Evolutionary conservation across 2,113 vertebrate genomes (phyloP), one percentile per base, ranked within the genome.

Genomic region (Oncorhynchus mykiss): DNA sequence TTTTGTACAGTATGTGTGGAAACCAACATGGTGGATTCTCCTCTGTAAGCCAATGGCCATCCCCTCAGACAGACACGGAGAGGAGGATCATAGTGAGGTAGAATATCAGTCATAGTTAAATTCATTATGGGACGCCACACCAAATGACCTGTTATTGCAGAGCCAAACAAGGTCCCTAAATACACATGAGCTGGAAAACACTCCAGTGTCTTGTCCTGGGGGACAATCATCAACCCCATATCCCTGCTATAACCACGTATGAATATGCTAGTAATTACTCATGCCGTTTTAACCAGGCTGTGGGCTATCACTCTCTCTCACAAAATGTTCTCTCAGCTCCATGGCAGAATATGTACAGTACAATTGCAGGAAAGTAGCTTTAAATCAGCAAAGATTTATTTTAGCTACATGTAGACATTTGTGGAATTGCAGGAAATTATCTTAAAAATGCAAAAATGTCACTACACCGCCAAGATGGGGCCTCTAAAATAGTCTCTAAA

Each of bases 101-200:
- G 12, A 14, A 18, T 5, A 78, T 88, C 67, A 62, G 74, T 73
- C 72, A 72, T 91, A 91, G 88, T 91, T 91, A 71, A 90, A 88
- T 90, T 90, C 76, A 88, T 91, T 89, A 87, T 11, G 51, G 60
- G 82, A 91, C 79, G 81, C 78, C 34, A 12, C 77, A 80, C 84
- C 85, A 87, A 88, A 87, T 87, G 78, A 74, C 76, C 83, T 81
- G 79, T 82, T 88, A 85, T 85, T 85, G 84, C 54, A 76, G 81
- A 85, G 87, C 84, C 89, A 82, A 70, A 75, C 22, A 72, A 85
- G 78, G 81, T 81, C 71, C 74, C 82, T 90, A 89, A 93, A 91
- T 78, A 82, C 80, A 85, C 86, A 88, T 91, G 80, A 89, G 84
- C 86, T 84, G 74, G 59, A 48, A 66, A 81, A 80, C 85, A 81